Percentiles rank a stretch among this genome's conserved stretches.
phyloP scores from a whole-genome alignment of 2,797 vertebrate species.

The Enteromius fasciolatus region DNA sequence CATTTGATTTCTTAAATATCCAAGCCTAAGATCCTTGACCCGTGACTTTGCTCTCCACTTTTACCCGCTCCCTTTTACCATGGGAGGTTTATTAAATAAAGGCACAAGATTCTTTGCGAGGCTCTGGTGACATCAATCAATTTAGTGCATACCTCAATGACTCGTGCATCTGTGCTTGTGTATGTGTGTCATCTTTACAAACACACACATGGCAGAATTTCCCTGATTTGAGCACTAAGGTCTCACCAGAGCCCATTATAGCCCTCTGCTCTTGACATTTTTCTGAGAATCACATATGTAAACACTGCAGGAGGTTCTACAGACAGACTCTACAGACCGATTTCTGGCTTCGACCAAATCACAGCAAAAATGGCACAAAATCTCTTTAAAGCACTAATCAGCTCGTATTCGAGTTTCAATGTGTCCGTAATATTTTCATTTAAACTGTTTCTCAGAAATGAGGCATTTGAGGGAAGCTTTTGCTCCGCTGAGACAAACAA shows the following conservation, averaged over 20 bases:
- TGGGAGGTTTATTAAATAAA: constrained; percentile 52
- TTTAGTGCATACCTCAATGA: constrained; percentile 50
- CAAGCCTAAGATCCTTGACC: constrained; percentile 44
- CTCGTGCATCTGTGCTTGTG: constrained; percentile 39
- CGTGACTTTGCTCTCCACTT: constrained; percentile 18
- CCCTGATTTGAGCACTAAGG: constrained; percentile 40
- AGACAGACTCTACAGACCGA: constrained; percentile 24
- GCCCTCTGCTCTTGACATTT: constrained; percentile 43
- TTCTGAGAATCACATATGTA: constrained; percentile 60
- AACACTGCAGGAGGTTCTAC: constrained; percentile 47
- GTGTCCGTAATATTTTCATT: neutral
- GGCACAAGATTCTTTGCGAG: constrained; percentile 37
- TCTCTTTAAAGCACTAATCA: neutral
- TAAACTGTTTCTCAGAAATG: constrained; percentile 24
- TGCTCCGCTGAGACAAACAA: constrained; percentile 1
- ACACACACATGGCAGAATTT: constrained; percentile 50
- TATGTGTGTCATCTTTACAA: constrained; percentile 43
- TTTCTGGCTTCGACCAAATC: constrained; percentile 8
- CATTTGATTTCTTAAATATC: constrained; percentile 15
- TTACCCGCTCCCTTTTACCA: constrained; percentile 52
- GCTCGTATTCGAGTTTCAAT: neutral
- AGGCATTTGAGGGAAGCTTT: constrained; percentile 33
- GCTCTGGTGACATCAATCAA: constrained; percentile 60
- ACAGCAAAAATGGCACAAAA: neutral
- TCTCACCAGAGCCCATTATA: constrained; percentile 54